Evolutionary conservation across 92 coral and sea anemone genomes (phyloP), one percentile per base, ranked within the genome.

Genomic region (Actinernus sp.): DNA sequence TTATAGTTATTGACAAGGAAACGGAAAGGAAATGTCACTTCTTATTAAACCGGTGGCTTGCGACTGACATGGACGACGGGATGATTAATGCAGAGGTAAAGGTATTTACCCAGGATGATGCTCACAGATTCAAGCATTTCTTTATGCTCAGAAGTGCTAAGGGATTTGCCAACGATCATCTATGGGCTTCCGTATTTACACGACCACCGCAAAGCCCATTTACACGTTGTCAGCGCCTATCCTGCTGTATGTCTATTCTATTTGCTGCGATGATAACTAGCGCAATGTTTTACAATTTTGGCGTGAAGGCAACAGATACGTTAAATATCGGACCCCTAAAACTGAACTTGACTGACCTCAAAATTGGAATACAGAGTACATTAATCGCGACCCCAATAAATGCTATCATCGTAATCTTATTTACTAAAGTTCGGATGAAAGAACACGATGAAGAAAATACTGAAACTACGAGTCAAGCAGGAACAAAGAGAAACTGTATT

Each of bases 21-120:
- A 71, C 77, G 17, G 65, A 59, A 1, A 47, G 86, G 27, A 62
- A 62, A 57, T 79, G 84, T 81, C 56, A 80, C 57, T 85, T 93
- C 56, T 57, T 85, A 55, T 78, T 87, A 5, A 84, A 93, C 63
- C 62, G 81, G 40, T 93, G 98, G 98, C 83, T 93, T 37, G 96
- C 98, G 4, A 88, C 82, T 19, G 92, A 85, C 44, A 82, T 71
- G 16, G 86, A 63, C 24, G 75, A 68, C 29, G 96, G 98, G n/a
- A 78, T 71, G 18, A 53, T 93, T 20, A 82, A 68, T 27, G 43
- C 75, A n/a, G 80, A 77, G 21, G 70, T 86, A 1, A 81, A 59
- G 14, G 69, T 62, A 11, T 83, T 83, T 7, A 78, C 41, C 48
- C 68, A 86, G 13, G 38, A 73, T 24, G 93, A 89, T 9, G 34